Evolutionary conservation across 2,888 invertebrate species (phyloP).

Genomic region (Pachymerium ferrugineum): DNA sequence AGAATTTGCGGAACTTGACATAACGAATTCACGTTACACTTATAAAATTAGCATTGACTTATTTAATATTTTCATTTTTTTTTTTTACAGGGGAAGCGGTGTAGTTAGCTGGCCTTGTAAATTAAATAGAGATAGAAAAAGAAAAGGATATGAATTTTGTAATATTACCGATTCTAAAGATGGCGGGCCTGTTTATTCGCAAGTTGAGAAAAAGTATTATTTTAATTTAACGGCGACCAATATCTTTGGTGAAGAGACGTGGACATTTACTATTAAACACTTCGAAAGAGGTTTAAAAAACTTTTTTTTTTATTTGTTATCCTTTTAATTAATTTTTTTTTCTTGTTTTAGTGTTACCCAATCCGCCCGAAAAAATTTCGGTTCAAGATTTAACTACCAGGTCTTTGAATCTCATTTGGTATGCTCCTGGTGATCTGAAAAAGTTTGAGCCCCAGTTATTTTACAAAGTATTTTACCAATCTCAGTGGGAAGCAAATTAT

Average conservation of each 20-base stretch:
- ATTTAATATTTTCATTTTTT: too few relatives aligned
- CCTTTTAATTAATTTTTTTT: not conserved
- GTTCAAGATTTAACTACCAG: not conserved
- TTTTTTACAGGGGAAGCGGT: too few relatives aligned
- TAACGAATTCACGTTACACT: too few relatives aligned
- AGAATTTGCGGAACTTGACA: too few relatives aligned
- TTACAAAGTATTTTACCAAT: conserved; percentile 54
- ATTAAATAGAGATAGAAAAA: too few relatives aligned
- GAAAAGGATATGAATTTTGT: not conserved
- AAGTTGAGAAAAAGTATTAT: not conserved
- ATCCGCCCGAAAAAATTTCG: not conserved
- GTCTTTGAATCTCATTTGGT: not conserved
- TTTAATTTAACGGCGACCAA: not conserved
- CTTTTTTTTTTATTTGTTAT: not conserved
- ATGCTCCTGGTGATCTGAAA: conserved; percentile 42
- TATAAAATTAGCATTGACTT: too few relatives aligned
- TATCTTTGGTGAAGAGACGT: not conserved
- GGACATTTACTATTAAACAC: not conserved
- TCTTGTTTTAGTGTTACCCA: not conserved
- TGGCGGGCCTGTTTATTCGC: not conserved
- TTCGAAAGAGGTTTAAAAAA: not conserved
- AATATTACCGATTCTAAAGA: not conserved
- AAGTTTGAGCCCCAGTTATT: conserved; percentile 53
- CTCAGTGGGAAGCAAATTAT: conserved; percentile 49
- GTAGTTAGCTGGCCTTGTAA: too few relatives aligned